A percentile compares a stretch with the other conserved stretches of the same genome.
Conservation (phyloP, 2,113 vertebrate genomes). For the Mirounga angustirostris region DNA sequence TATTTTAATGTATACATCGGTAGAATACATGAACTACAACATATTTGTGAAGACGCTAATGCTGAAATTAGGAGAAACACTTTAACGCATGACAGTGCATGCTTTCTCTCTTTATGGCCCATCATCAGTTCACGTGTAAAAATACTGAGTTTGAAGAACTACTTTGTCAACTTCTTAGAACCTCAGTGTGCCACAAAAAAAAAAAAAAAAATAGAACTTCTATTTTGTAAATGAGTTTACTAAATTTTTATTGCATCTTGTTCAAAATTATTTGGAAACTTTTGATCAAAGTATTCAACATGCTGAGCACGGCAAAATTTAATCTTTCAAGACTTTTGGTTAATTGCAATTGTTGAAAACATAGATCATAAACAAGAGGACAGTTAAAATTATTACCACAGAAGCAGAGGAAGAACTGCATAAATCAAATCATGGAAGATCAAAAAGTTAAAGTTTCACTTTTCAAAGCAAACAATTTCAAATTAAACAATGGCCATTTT, state of each 20-base stretch:
- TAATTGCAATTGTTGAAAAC: not conserved
- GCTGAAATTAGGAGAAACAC: not conserved
- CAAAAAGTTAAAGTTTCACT: not conserved
- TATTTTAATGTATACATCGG: not conserved
- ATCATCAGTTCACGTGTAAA: not conserved
- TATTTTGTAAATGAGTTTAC: not conserved
- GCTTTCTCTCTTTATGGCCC: not conserved
- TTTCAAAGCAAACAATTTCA: not conserved
- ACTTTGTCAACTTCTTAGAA: not conserved
- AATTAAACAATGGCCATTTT: not conserved
- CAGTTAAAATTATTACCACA: not conserved
- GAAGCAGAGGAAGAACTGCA: not conserved
- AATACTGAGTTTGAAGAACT: not conserved
- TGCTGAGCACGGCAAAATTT: not conserved
- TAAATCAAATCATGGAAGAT: not conserved
- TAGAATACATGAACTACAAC: not conserved
- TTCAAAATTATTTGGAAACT: not conserved
- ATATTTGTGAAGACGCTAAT: not conserved
- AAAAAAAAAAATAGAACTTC: not conserved
- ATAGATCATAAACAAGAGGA: not conserved
- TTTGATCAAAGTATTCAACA: not conserved
- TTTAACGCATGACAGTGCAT: not conserved
- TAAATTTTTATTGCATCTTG: not conserved
- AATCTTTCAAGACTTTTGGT: not conserved
- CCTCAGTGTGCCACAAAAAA: not conserved